Conservation (phyloP, 2,888 invertebrate species). For the Dryococelus australis region DNA sequence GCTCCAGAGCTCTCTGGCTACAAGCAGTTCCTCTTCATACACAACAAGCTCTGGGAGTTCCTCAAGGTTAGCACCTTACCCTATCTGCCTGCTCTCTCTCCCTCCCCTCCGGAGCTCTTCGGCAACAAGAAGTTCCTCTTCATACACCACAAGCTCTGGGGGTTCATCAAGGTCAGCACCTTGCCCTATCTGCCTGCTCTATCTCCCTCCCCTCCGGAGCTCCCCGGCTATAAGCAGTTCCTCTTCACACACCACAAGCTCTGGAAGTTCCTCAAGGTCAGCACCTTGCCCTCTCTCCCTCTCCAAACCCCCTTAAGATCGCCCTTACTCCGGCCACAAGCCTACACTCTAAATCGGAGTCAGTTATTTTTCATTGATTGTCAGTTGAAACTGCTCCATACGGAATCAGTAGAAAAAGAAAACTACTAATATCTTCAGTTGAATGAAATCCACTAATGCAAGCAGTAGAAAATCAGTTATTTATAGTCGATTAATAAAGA, state of each 20-base stretch:
- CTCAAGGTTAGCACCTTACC: conserved; percentile 63
- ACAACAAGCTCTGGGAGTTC: conserved; percentile 76
- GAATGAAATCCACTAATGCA: too few species aligned
- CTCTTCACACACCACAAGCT: conserved; percentile 73
- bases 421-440: too few species aligned
- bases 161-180: conserved; percentile 68
- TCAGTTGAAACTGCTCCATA: too few species aligned
- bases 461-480: too few species aligned
- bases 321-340: too few species aligned
- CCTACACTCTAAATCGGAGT: too few species aligned
- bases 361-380: too few species aligned
- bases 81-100: not conserved
- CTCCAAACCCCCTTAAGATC: too few species aligned
- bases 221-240: conserved; percentile 79
- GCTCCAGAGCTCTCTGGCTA: conserved; percentile 82
- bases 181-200: not conserved
- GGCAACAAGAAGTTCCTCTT: conserved; percentile 78
- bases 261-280: conserved; percentile 72
- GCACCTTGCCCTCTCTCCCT: conserved; percentile 39
- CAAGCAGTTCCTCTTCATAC: conserved; percentile 73
- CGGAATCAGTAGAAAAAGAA: too few species aligned
- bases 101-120: conserved; percentile 67
- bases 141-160: conserved; percentile 75
- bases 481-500: too few species aligned
- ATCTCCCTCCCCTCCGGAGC: conserved; percentile 63